Base-by-base conservation (phyloP, 30 jellyfish, hydroid and myxozoan genomes). In the Phacellophora camtschatica region DNA sequence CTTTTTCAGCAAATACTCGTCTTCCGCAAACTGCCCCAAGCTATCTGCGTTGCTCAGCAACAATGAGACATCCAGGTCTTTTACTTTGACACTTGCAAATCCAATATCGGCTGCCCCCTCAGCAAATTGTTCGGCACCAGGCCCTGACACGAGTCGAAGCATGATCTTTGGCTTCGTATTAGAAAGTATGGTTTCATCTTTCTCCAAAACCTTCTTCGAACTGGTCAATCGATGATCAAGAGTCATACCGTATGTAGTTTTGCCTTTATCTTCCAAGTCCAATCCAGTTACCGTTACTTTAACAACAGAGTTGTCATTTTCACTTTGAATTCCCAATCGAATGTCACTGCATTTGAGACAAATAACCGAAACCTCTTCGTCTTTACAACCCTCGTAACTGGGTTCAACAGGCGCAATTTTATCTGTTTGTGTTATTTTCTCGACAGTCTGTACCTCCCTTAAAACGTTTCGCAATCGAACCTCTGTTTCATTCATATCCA, bases 11-110 rank as follows among this genome's bases (percentile, higher is more conserved):
- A 93, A 32, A 46, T 61, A 63, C 59, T 93, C 99, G 64, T 93
- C 99, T 39, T 93, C 99, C 3, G 90, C 96, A 77, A 93, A 93
- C 49, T 93, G 97, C n/a, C 97, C 79, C 16, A 93, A 90, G 59
- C 63, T 86, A 36, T 93, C 99, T 11, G 92, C 83, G 32, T 88
- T 93, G 53, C 97, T 57, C 36, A 93, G 76, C 20, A 74, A 65
- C 89, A 93, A 82, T 11, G 90, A 55, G 13, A 96, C 90, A 0
- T 81, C 82, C 45, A 93, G 75, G 19, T 79, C 63, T 1, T 51
- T 53, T 0, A 93, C 77, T 46, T 83, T 90, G 54, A 93, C 82
- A 37, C 86, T 94, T 0, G 96, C 96, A 39, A 56, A 86, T 18
- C 99, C 97, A 8, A 93, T 63, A 22, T 93, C 96, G 27, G 64